These are phyloP conservation scores for Fabriciana adippe DNA, from an alignment of 2,888 invertebrate species.

Conservation along the genomic window DNA sequence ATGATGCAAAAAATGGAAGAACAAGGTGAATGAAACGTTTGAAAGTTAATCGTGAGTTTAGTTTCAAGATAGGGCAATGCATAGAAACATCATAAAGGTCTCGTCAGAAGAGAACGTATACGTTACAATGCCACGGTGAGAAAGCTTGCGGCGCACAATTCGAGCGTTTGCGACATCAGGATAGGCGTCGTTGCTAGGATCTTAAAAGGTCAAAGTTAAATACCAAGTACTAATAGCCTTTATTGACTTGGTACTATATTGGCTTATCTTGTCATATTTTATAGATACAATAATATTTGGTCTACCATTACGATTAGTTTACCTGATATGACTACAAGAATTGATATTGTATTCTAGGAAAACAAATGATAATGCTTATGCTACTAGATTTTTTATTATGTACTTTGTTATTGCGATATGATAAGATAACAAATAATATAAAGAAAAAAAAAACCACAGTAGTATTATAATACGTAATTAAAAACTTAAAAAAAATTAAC, in stretches of 20 bases:
- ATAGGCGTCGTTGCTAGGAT: constrained; percentile 47
- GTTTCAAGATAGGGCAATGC: constrained; percentile 35
- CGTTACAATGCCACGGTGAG: constrained; percentile 70
- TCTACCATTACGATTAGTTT: background rate
- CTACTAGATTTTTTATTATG: no score
- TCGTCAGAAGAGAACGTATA: constrained; percentile 62
- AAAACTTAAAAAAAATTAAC: no score
- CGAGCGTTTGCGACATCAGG: constrained; percentile 65
- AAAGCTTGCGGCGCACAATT: constrained; percentile 61
- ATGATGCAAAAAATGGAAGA: constrained; percentile 1
- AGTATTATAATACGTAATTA: no score
- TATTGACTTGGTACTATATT: constrained; percentile 6
- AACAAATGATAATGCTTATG: no score
- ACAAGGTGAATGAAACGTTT: constrained; percentile 10
- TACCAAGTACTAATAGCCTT: constrained; percentile 37
- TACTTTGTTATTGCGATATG: no score
- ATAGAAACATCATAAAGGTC: constrained; percentile 56
- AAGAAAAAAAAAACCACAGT: no score
- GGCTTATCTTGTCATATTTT: background rate
- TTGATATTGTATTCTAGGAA: no score
- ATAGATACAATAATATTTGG: constrained; percentile 5
- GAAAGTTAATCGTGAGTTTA: constrained; percentile 16
- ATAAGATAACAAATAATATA: no score
- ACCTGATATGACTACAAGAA: no score
- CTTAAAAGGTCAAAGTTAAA: constrained; percentile 60